Evolutionary conservation across 2,888 invertebrate genomes (phyloP), one percentile per base, ranked within the genome.

Genomic region (Epistrophe eligans): DNA sequence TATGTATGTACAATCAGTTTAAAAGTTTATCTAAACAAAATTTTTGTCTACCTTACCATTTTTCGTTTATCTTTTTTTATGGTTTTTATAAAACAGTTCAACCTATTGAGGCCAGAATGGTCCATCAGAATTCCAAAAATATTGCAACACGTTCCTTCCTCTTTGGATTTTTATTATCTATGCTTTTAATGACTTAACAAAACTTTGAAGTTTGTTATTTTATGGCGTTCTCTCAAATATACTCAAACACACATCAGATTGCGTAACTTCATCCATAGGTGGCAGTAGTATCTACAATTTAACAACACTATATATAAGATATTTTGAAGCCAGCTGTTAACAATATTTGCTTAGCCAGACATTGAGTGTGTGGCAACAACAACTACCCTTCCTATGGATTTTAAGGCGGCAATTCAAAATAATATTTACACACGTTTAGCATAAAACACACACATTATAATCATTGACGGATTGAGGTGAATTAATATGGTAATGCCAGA

Each of bases 221-320:
- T 72, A 71, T 76, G 40, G 81, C n/a, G n/a, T 11, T 71, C 19
- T 50, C 24, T 24, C 43, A 43, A n/a, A 48, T n/a, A 35, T 72
- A 55, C 17, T 45, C 74, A 13, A 38, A 8, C 38, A 55, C 74
- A 50, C 60, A 38, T 52, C 7, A 35, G 28, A 66, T 82, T 82
- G 77, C 82, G 77, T 72, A 82, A 82, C 35, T 9, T 10, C 50
- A 52, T 60, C 77, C 64, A 77, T 77, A 82, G 82, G 77, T 82
- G 77, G 77, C 77, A 82, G 77, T 66, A 62, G 73, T 67, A 48
- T 45, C 48, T 32, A n/a, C n/a, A n/a, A 17, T 45, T 7, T 17
- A 28, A 28, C 40, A 40, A 52, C 48, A 24, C 24, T 24, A 24
- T 15, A 24, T 15, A n/a, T 11, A 7, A 43, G 0, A 15, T 40